A percentile compares a stretch with the other conserved stretches of the same genome.
These are phyloP conservation scores for Lasioglossum pauxillum DNA, from an alignment of 2,888 invertebrate species.

Conservation along the genomic window DNA sequence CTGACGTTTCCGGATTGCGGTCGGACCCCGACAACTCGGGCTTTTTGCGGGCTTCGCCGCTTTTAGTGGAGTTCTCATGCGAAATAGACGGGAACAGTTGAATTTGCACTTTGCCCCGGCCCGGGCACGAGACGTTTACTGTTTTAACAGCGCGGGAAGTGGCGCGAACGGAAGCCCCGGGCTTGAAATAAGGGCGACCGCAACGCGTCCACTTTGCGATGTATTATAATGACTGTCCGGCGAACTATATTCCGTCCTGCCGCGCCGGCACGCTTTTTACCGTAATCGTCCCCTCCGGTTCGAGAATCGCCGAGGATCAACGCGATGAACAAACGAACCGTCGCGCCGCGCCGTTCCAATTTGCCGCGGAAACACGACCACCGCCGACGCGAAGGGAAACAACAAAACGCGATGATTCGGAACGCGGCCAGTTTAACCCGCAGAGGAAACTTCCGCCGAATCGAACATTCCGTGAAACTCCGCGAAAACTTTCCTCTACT, in stretches of 20 bases:
- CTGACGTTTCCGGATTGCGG: constrained; percentile 56
- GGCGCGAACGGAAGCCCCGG: constrained; percentile 33
- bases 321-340: background rate
- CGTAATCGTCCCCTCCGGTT: background rate
- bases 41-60: constrained; percentile 60
- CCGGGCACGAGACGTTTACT: constrained; percentile 46
- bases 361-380: background rate
- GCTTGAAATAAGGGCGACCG: constrained; percentile 35
- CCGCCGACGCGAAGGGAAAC: background rate
- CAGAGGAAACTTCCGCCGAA: constrained; percentile 31
- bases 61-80: constrained; percentile 62
- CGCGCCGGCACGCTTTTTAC: background rate
- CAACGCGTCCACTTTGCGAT: constrained; percentile 30
- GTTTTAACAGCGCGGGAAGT: constrained; percentile 39
- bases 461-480: constrained; percentile 48
- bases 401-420: constrained; percentile 17
- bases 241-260: background rate
- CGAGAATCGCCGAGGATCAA: background rate
- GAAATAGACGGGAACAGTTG: constrained; percentile 60
- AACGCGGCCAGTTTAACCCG: constrained; percentile 29
- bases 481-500: background rate
- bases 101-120: constrained; percentile 60
- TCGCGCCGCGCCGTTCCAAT: background rate
- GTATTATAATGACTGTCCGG: constrained; percentile 19
- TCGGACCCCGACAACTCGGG: constrained; percentile 49